These are phyloP conservation scores for Chaetura pelagica DNA, from an alignment of 2,113 vertebrate genomes.

Conservation along the genomic window DNA sequence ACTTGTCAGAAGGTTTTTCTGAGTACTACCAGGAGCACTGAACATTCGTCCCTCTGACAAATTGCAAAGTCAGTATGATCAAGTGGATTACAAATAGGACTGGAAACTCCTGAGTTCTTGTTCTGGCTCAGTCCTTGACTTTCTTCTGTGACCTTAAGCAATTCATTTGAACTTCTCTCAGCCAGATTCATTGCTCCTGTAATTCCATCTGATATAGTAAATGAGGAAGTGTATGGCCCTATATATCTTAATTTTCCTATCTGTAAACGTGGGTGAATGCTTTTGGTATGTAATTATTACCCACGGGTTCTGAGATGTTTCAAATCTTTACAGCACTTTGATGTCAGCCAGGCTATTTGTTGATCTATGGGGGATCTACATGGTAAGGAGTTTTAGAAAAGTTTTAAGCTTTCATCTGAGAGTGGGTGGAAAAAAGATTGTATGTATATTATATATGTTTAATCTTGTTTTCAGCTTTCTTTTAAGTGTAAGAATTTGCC, in stretches of 20 bases:
- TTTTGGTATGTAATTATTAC: slow-evolving; percentile 38
- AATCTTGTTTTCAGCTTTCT: slow-evolving; percentile 48
- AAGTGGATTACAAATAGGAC: slow-evolving; percentile 1
- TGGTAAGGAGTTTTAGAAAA: neutral
- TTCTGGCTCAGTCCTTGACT: neutral
- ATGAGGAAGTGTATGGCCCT: slow-evolving; percentile 36
- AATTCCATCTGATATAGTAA: slow-evolving; percentile 29
- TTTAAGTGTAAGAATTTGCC: slow-evolving; percentile 39
- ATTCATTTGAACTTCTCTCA: slow-evolving; percentile 9
- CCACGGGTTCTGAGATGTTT: slow-evolving; percentile 36
- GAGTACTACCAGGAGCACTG: neutral
- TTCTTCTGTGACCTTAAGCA: slow-evolving; percentile 50
- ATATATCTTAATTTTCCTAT: slow-evolving; percentile 50
- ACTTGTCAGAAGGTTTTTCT: neutral
- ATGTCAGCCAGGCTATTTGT: slow-evolving; percentile 35
- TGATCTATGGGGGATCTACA: neutral
- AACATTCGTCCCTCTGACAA: neutral
- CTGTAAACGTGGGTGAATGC: slow-evolving; percentile 25
- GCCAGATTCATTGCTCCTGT: slow-evolving; percentile 20
- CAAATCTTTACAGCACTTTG: slow-evolving; percentile 26
- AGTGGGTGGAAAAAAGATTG: neutral
- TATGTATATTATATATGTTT: neutral
- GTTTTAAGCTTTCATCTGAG: slow-evolving; percentile 19
- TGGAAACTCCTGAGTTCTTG: slow-evolving; percentile 5
- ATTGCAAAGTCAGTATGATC: neutral